Conservation (phyloP, 2,888 invertebrate genomes). For the Leptopilina myrica region DNA sequence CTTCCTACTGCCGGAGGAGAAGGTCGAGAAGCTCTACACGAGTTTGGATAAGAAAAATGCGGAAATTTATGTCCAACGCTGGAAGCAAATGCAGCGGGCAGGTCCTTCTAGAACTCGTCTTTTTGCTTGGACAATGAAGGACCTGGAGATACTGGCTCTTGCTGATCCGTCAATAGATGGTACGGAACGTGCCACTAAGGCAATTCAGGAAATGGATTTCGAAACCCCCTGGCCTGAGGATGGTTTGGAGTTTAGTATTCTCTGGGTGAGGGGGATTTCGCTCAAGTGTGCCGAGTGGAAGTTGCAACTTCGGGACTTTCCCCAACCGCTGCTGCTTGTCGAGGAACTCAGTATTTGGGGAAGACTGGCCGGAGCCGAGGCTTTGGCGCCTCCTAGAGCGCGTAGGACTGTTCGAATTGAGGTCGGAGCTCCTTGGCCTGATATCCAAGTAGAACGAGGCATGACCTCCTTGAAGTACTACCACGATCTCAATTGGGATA, state of each 20-base stretch:
- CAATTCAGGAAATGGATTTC: constrained; percentile 89
- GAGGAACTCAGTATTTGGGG: constrained; percentile 93
- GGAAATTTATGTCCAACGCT: constrained; percentile 96
- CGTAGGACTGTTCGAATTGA: constrained; percentile 87
- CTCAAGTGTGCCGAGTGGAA: constrained; percentile 91
- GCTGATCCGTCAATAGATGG: constrained; percentile 94
- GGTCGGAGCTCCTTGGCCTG: constrained; percentile 91
- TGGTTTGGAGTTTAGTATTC: constrained; percentile 90
- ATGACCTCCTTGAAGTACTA: constrained; percentile 98
- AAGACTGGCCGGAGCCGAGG: constrained; percentile 92
- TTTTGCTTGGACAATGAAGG: constrained; percentile 90
- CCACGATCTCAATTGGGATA: constrained; percentile 97
- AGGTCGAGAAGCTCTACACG: constrained; percentile 92
- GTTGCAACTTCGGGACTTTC: constrained; percentile 94
- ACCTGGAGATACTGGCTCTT: constrained; percentile 84
- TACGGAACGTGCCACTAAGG: constrained; percentile 83
- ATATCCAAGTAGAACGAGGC: constrained; percentile 88
- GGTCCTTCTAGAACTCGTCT: constrained; percentile 84
- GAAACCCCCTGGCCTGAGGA: constrained; percentile 96
- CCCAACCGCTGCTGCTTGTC: constrained; percentile 93
- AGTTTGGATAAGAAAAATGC: constrained; percentile 93
- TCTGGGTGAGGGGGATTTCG: constrained; percentile 94
- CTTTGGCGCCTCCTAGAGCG: constrained; percentile 86
- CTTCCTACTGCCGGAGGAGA: constrained; percentile 88
- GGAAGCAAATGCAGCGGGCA: constrained; percentile 84